A percentile compares a stretch with the other conserved stretches of the same genome.
Evolutionary conservation across 1,140 invertebrate genomes (phyloP).

Genomic region (Dinothrombium tinctorium): DNA sequence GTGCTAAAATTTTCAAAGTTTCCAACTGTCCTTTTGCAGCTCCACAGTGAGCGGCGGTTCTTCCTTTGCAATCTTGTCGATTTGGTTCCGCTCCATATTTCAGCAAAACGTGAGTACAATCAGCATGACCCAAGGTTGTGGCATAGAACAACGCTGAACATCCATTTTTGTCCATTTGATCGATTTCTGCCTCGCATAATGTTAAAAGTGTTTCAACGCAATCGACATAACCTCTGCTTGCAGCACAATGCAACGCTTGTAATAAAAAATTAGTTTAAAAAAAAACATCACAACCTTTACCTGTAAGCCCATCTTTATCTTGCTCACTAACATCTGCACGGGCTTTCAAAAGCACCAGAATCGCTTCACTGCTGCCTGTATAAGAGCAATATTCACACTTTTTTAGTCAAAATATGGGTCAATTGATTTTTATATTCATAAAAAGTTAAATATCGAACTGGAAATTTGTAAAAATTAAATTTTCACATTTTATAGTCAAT

Average conservation of each 20-base stretch:
- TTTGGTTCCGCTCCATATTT: constrained; percentile 62
- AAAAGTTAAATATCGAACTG: too few species aligned
- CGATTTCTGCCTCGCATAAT: constrained; percentile 60
- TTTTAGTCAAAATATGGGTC: too few species aligned
- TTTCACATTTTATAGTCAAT: too few species aligned
- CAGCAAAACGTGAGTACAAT: constrained; percentile 66
- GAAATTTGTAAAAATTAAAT: too few species aligned
- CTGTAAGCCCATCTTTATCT: constrained; percentile 37
- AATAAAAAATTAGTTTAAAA: constrained; percentile 3
- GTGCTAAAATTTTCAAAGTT: constrained; percentile 45
- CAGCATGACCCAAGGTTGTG: constrained; percentile 77
- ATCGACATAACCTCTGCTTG: constrained; percentile 73
- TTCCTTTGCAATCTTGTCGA: constrained; percentile 67
- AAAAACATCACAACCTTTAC: background rate
- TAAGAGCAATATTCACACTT: too few species aligned
- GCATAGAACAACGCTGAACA: constrained; percentile 91
- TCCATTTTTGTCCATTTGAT: constrained; percentile 57
- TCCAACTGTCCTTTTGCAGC: constrained; percentile 84
- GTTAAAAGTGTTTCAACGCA: constrained; percentile 70
- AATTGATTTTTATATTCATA: too few species aligned
- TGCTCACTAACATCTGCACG: constrained; percentile 47
- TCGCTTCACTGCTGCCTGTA: constrained; percentile 54
- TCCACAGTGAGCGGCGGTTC: constrained; percentile 39
- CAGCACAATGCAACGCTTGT: constrained; percentile 72
- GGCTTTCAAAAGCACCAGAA: constrained; percentile 57